These are phyloP conservation scores for Notechis scutatus DNA, from an alignment of 2,113 vertebrate genomes.

Conservation along the genomic window DNA sequence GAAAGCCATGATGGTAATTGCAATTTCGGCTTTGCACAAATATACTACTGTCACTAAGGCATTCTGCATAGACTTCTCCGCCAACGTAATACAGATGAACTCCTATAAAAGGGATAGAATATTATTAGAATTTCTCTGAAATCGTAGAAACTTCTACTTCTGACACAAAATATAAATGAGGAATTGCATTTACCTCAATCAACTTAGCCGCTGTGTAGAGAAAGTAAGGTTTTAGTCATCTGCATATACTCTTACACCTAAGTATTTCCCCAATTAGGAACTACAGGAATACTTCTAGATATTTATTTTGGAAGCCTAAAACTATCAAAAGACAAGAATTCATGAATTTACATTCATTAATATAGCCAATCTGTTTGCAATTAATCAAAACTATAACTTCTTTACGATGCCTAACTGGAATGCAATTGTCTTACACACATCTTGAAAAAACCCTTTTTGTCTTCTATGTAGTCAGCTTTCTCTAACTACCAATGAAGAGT, in stretches of 20 bases:
- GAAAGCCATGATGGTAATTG: slow-evolving; percentile 98
- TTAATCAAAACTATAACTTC: not conserved
- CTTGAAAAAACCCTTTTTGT: not conserved
- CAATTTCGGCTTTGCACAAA: slow-evolving; percentile 99
- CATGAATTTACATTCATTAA: not conserved
- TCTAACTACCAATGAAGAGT: not conserved
- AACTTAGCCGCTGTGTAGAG: not conserved
- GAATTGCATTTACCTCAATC: not conserved
- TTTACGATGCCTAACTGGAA: not conserved
- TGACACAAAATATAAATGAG: not conserved
- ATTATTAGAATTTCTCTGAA: not conserved
- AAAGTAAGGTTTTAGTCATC: not conserved
- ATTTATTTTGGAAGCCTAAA: not conserved
- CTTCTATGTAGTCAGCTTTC: not conserved
- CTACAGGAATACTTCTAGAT: not conserved
- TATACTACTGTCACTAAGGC: slow-evolving; percentile 97
- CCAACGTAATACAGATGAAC: slow-evolving; percentile 97
- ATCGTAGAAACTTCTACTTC: not conserved
- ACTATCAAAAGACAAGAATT: not conserved
- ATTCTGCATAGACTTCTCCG: slow-evolving; percentile 96
- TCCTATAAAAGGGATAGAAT: slow-evolving; percentile 67
- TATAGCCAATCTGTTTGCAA: not conserved
- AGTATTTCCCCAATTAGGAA: not conserved
- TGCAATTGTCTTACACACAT: not conserved
- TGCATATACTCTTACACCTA: not conserved